Evolutionary conservation across 2,888 invertebrate genomes (phyloP).

Genomic region (Malthinus flaveolus): DNA sequence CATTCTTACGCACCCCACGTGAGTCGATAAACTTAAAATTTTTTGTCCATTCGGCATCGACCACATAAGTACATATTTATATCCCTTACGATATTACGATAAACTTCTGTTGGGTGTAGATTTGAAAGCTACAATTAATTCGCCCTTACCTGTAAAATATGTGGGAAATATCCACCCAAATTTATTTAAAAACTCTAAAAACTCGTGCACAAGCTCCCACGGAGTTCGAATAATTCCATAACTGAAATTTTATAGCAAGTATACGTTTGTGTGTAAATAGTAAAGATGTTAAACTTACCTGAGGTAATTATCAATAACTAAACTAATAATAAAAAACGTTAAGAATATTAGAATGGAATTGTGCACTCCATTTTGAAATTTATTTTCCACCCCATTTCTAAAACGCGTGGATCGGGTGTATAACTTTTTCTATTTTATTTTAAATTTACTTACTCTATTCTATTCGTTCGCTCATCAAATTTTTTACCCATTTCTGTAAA

Average conservation of each 20-base stretch:
- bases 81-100: too few species aligned
- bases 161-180: not conserved
- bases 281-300: not conserved
- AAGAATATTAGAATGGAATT: not conserved
- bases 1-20: too few species aligned
- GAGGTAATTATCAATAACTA: not conserved
- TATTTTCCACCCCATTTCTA: not conserved
- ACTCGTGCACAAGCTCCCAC: not conserved
- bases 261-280: not conserved
- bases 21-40: too few species aligned
- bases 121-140: not conserved
- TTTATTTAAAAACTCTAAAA: not conserved
- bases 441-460: too few species aligned
- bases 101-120: not conserved
- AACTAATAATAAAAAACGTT: not conserved
- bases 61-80: too few species aligned
- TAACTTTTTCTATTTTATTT: too few species aligned
- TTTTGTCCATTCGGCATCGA: too few species aligned
- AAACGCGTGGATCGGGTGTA: too few species aligned
- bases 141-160: not conserved
- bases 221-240: not conserved
- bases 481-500: too few species aligned
- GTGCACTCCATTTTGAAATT: not conserved
- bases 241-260: not conserved
- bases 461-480: too few species aligned